A percentile compares a stretch with the other conserved stretches of the same genome.
Conservation (phyloP, 2,113 vertebrate species). For the Dicerorhinus sumatrensis region DNA sequence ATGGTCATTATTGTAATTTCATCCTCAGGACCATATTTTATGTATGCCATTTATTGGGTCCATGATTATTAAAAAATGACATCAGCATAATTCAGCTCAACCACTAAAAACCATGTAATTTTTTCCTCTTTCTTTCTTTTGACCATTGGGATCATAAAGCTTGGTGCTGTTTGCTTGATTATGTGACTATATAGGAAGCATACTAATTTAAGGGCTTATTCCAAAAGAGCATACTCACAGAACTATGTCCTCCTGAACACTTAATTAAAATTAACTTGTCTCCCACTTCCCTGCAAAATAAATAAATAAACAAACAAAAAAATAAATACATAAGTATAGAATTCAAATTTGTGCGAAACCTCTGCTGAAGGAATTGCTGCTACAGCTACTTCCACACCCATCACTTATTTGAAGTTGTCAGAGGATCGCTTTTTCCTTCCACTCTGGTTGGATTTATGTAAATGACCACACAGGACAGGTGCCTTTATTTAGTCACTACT, state of each 20-base stretch:
- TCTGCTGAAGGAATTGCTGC: neutral
- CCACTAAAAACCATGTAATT: slow-evolving; percentile 66
- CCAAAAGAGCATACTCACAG: neutral
- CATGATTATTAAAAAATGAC: slow-evolving; percentile 81
- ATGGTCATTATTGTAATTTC: slow-evolving; percentile 78
- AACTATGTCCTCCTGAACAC: slow-evolving; percentile 54
- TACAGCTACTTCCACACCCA: neutral
- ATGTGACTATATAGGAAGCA: neutral
- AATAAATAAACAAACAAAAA: neutral
- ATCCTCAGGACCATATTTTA: slow-evolving; percentile 66
- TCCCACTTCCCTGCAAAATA: neutral
- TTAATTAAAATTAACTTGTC: slow-evolving; percentile 66
- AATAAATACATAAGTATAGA: neutral
- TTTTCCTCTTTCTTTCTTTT: slow-evolving; percentile 65
- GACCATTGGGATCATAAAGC: neutral
- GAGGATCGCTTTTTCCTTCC: neutral
- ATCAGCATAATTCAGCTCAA: slow-evolving; percentile 76
- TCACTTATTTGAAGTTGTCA: neutral
- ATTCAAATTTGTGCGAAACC: neutral
- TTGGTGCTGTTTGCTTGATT: slow-evolving; percentile 47
- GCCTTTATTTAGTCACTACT: slow-evolving; percentile 61
- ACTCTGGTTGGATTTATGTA: slow-evolving; percentile 64
- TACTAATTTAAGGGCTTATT: slow-evolving; percentile 47
- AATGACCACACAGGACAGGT: slow-evolving; percentile 63
- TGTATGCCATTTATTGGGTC: slow-evolving; percentile 69